These are phyloP conservation scores for Thelaira solivaga DNA, from an alignment of 2,888 invertebrate species.

Conservation along the genomic window DNA sequence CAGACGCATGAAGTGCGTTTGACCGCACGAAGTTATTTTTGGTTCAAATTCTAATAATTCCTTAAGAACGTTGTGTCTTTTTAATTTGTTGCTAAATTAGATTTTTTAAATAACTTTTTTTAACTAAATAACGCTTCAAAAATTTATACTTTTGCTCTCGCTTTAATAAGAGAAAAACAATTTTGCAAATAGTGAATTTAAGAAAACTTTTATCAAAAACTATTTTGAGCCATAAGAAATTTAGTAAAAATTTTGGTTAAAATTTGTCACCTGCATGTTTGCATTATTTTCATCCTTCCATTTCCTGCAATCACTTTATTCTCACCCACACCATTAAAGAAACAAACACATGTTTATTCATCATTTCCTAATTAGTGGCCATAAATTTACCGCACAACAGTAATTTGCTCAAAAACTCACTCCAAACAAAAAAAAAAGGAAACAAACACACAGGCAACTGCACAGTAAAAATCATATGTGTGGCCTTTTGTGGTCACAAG, in stretches of 20 bases:
- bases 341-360: too few relatives aligned
- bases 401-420: conserved; percentile 15
- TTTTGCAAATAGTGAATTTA: too few relatives aligned
- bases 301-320: background rate
- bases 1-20: conserved; percentile 65
- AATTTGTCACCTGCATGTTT: too few relatives aligned
- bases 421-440: conserved; percentile 21
- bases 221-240: too few relatives aligned
- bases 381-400: conserved; percentile 67
- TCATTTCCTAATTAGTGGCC: conserved; percentile 74
- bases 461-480: conserved; percentile 49
- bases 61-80: conserved; percentile 46
- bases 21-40: conserved; percentile 62
- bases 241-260: too few relatives aligned
- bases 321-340: conserved; percentile 45
- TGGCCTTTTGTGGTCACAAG: conserved; percentile 67
- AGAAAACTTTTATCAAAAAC: too few relatives aligned
- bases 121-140: conserved; percentile 1
- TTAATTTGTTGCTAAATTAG: conserved; percentile 60
- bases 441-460: conserved; percentile 20
- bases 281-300: background rate
- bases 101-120: conserved; percentile 47
- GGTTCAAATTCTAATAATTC: conserved; percentile 61
- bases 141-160: background rate
- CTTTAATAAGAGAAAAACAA: too few relatives aligned